Evolutionary conservation across 2,888 invertebrate genomes (phyloP), one percentile per base, ranked within the genome.

Genomic region (Phragmatobia fuliginosa): DNA sequence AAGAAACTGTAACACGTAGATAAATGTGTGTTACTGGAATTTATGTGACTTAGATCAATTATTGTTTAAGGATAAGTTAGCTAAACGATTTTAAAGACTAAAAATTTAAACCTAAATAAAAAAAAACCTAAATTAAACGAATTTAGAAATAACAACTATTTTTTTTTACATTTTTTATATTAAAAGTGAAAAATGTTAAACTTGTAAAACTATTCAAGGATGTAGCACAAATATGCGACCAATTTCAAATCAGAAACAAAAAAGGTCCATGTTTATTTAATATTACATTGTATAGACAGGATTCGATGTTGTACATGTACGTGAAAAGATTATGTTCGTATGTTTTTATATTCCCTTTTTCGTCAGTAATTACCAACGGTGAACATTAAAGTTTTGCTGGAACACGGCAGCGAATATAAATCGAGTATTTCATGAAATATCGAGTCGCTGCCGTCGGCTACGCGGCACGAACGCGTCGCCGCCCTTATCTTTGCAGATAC

Each of bases 381-480:
- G 90, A 89, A 90, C 91, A 93, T 94, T 91, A 92, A 92, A 90
- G 89, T 91, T 92, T 90, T 87, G 91, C 89, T 86, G 87, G 88
- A 82, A 87, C 79, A 83, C 89, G 85, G 88, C 88, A 88, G 88
- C 88, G 94, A 92, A 94, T 94, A 94, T 92, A 94, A 94, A 95
- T 94, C 91, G 94, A 90, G 85, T 89, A 89, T 93, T 94, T 93
- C 93, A 91, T 94, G 92, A 94, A 94, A 94, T 93, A 94, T 93
- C 90, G 94, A 87, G 88, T 83, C 85, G 84, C 89, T 87, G 93
- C 94, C 94, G 91, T 91, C 89, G 94, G 94, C 94, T 91, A 94
- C 89, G 88, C 88, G 83, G 87, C 89, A 81, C 85, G 88, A 84
- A 86, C 85, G 88, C 90, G 90, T 89, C 91, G 89, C 91, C 89